These are phyloP conservation scores for Pseudopleuronectes americanus DNA, from an alignment of 2,797 vertebrate species.

Conservation along the genomic window DNA sequence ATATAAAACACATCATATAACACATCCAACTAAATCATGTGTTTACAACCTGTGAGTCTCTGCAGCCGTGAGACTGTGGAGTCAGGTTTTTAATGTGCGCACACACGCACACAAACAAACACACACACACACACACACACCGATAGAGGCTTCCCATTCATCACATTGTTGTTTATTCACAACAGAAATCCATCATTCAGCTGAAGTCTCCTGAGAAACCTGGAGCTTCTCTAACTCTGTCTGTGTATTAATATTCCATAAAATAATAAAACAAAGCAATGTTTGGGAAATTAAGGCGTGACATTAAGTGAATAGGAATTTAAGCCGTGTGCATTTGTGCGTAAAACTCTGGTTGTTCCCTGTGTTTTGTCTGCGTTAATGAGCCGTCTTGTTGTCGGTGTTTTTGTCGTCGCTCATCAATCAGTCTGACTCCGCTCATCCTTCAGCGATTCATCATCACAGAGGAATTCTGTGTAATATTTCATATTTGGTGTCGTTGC, in stretches of 20 bases:
- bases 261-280: constrained; percentile 2
- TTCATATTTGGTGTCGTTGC: constrained; percentile 41
- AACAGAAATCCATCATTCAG: constrained; percentile 40
- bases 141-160: background rate
- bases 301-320: background rate
- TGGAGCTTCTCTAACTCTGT: background rate
- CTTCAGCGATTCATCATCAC: constrained; percentile 33
- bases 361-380: constrained; percentile 51
- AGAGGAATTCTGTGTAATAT: constrained; percentile 38
- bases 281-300: constrained; percentile 7
- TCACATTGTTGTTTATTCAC: constrained; percentile 14
- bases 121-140: background rate
- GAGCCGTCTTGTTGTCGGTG: constrained; percentile 56
- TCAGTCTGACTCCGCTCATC: constrained; percentile 45
- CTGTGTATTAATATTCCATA: background rate
- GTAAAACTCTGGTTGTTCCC: no score
- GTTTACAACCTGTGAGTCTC: no score
- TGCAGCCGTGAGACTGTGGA: no score
- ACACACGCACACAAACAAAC: background rate
- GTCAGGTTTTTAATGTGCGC: no score
- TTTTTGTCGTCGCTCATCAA: constrained; percentile 51
- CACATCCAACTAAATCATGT: no score
- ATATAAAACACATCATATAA: no score
- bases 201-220: constrained; percentile 38
- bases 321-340: no score